Conservation (phyloP, 2,888 invertebrate species). For the Platypus cylindrus region DNA sequence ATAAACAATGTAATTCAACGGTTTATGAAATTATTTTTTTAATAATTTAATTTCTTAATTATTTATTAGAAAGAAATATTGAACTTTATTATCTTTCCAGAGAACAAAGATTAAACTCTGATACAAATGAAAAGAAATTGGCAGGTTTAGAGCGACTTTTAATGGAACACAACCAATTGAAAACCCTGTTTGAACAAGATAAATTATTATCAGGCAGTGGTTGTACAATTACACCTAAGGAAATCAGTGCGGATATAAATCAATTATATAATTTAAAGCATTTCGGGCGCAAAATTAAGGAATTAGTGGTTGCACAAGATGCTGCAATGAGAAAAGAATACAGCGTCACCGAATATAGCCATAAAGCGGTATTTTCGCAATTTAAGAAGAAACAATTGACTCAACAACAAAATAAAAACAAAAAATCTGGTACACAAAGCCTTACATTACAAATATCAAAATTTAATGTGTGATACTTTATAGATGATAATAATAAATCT, state of each 20-base stretch:
- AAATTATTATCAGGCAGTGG: slow-evolving; percentile 6
- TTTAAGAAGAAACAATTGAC: background rate
- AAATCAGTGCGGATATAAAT: slow-evolving; percentile 18
- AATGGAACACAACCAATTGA: slow-evolving; percentile 20
- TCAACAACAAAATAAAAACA: no score
- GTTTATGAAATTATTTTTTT: no score
- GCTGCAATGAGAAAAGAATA: slow-evolving; percentile 20
- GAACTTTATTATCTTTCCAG: background rate
- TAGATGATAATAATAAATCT: no score
- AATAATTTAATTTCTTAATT: no score
- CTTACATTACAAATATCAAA: no score
- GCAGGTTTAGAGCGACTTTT: slow-evolving; percentile 16
- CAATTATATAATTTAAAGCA: slow-evolving; percentile 22
- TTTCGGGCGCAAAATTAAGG: slow-evolving; percentile 23
- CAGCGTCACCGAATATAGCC: slow-evolving; percentile 17
- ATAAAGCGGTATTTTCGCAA: slow-evolving; percentile 6
- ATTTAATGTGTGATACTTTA: no score
- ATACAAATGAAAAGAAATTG: background rate
- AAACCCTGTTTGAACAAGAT: slow-evolving; percentile 18
- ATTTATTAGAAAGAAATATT: no score
- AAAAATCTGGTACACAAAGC: no score
- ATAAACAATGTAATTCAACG: no score
- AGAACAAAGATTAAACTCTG: background rate
- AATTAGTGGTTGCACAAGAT: slow-evolving; percentile 23
- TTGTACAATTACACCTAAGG: slow-evolving; percentile 15